Percentiles rank a stretch among this genome's conserved stretches.
Evolutionary conservation across 2,888 invertebrate genomes (phyloP).

Genomic region (Eupithecia inturbata): DNA sequence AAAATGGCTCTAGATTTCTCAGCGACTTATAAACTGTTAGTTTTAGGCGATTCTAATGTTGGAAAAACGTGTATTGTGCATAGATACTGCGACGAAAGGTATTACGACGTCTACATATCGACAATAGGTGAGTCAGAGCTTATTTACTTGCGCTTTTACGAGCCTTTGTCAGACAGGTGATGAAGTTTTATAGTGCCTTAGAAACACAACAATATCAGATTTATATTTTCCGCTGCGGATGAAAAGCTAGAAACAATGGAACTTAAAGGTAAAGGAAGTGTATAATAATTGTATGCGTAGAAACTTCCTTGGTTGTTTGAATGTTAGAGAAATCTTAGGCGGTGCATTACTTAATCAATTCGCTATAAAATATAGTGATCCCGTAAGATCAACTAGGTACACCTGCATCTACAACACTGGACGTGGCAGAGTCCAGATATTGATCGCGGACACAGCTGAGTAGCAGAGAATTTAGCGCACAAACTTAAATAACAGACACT

Average conservation of each 20-base stretch:
- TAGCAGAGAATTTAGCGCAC: conserved; percentile 7
- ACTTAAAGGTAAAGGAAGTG: conserved; percentile 47
- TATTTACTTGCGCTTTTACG: conserved; percentile 70
- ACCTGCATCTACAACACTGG: not conserved
- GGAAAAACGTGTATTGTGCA: conserved; percentile 96
- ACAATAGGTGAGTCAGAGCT: conserved; percentile 90
- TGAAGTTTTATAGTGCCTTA: conserved; percentile 59
- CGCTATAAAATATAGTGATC: conserved; percentile 14
- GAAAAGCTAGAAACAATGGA: conserved; percentile 60
- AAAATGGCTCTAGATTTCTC: conserved; percentile 93
- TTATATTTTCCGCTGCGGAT: conserved; percentile 60
- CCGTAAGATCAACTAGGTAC: not conserved
- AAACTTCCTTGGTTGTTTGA: conserved; percentile 44
- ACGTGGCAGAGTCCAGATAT: conserved; percentile 1
- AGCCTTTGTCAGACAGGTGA: conserved; percentile 72
- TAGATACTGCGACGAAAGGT: conserved; percentile 94
- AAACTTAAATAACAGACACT: conserved; percentile 4
- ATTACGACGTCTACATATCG: conserved; percentile 95
- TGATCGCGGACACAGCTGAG: not conserved
- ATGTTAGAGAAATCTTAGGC: conserved; percentile 43
- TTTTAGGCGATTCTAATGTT: conserved; percentile 94
- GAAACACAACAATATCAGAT: conserved; percentile 58
- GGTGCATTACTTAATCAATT: conserved; percentile 36
- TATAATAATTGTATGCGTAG: conserved; percentile 49
- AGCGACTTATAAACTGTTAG: conserved; percentile 93